A percentile compares a stretch with the other conserved stretches of the same genome.
phyloP scores from a whole-genome alignment of 2,797 vertebrate species.

The Coreius guichenoti region DNA sequence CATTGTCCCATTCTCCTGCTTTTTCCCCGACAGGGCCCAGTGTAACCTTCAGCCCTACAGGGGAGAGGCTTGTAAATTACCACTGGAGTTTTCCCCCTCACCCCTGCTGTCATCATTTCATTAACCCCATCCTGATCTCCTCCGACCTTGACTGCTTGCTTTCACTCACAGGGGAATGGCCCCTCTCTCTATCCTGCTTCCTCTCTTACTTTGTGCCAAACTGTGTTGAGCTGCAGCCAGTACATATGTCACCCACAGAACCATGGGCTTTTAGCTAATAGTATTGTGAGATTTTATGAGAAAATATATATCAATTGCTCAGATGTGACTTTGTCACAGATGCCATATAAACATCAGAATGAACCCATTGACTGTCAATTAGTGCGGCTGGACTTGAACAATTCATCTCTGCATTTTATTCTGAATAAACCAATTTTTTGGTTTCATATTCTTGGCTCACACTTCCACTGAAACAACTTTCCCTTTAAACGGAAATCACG shows the following conservation, averaged over 20 bases:
- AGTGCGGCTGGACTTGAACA: neutral
- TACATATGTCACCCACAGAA: conserved; percentile 61
- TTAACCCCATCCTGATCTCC: conserved; percentile 72
- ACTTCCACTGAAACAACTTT: neutral
- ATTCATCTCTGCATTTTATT: neutral
- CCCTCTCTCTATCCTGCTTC: conserved; percentile 55
- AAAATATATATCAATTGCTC: neutral
- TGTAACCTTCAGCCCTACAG: conserved; percentile 70
- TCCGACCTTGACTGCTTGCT: conserved; percentile 69
- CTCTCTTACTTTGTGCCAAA: conserved; percentile 57
- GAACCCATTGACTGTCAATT: neutral
- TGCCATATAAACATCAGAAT: neutral
- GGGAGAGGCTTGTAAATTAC: conserved; percentile 66
- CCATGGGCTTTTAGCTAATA: conserved; percentile 34
- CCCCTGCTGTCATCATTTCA: conserved; percentile 70
- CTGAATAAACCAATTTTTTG: neutral
- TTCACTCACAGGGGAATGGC: conserved; percentile 68
- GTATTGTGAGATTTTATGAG: conserved; percentile 10
- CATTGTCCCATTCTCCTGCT: conserved; percentile 49
- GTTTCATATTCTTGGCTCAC: neutral
- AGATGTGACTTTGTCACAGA: neutral
- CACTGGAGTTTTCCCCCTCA: conserved; percentile 61
- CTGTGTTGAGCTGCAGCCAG: conserved; percentile 62
- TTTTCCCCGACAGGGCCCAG: conserved; percentile 61
- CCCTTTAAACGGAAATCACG: neutral